A percentile compares a stretch with the other conserved stretches of the same genome.
These are phyloP conservation scores for Stomatorhinus ivindoensis DNA, from an alignment of 2,113 vertebrate species.

Conservation along the genomic window DNA sequence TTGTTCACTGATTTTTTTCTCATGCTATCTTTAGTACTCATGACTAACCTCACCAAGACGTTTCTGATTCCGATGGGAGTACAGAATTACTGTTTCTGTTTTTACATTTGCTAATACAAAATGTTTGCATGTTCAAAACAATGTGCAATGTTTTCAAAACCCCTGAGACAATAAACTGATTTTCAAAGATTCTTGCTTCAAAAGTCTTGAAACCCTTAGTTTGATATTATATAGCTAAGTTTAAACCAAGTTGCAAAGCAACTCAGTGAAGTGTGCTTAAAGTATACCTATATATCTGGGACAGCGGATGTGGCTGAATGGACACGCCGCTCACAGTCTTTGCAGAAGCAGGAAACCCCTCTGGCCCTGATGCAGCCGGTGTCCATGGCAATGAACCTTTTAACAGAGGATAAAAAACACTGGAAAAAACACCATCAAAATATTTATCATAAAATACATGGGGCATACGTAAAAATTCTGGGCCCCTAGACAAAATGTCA, in stretches of 20 bases:
- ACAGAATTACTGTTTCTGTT: neutral
- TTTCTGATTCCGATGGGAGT: neutral
- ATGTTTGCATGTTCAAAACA: neutral
- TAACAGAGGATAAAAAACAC: too few species aligned
- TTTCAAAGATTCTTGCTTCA: neutral
- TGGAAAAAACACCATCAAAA: too few species aligned
- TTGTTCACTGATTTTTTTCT: neutral
- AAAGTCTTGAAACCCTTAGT: neutral
- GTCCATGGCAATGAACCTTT: too few species aligned
- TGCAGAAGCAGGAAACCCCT: too few species aligned
- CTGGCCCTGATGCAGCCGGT: too few species aligned
- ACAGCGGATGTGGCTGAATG: neutral
- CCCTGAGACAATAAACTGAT: neutral
- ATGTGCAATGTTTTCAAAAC: neutral
- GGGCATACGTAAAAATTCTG: too few species aligned
- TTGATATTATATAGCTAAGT: neutral
- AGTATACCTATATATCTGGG: neutral
- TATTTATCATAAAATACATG: too few species aligned
- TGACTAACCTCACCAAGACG: neutral
- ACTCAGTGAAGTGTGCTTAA: neutral
- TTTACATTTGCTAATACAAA: neutral
- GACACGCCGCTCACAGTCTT: too few species aligned
- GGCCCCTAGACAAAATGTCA: too few species aligned
- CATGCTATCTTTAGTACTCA: neutral
- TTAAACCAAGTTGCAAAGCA: neutral